A percentile compares a stretch with the other conserved stretches of the same genome.
These are phyloP conservation scores for Lepetodrilus schrolli DNA, from an alignment of 2,888 invertebrate genomes.

Conservation along the genomic window DNA sequence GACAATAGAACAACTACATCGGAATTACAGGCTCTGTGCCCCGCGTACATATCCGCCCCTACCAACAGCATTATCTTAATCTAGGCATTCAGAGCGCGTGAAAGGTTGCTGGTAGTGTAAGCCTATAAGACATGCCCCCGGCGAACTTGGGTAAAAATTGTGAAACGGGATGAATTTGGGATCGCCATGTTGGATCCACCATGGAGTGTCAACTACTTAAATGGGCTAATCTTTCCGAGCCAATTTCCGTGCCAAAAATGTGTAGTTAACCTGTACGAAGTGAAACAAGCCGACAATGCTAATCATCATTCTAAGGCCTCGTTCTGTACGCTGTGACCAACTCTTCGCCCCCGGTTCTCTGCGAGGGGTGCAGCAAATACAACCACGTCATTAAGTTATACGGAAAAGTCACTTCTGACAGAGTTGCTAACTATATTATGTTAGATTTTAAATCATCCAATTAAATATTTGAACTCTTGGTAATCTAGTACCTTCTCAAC, in stretches of 20 bases:
- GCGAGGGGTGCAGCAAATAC: background rate
- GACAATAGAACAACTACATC: conserved; percentile 1
- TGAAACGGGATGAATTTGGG: conserved; percentile 6
- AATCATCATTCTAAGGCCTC: conserved; percentile 7
- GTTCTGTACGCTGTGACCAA: conserved; percentile 21
- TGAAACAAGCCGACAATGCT: conserved; percentile 19
- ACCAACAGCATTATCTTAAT: conserved; percentile 23
- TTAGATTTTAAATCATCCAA: no score
- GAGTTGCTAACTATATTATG: no score
- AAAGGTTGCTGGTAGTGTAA: conserved; percentile 1
- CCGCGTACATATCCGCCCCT: background rate
- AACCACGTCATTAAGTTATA: background rate
- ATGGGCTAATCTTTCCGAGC: conserved; percentile 6
- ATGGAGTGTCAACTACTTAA: conserved; percentile 4
- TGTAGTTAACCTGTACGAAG: conserved; percentile 22
- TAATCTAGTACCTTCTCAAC: no score
- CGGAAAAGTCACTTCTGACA: no score
- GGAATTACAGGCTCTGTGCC: background rate
- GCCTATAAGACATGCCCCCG: conserved; percentile 8
- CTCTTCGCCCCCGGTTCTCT: background rate
- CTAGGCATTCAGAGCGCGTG: conserved; percentile 19
- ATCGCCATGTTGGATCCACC: conserved; percentile 9
- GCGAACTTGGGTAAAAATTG: conserved; percentile 10
- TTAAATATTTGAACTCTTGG: no score
- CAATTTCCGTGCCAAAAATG: conserved; percentile 21